phyloP scores from a whole-genome alignment of 2,888 invertebrate genomes.

The Nymphalis polychloros region DNA sequence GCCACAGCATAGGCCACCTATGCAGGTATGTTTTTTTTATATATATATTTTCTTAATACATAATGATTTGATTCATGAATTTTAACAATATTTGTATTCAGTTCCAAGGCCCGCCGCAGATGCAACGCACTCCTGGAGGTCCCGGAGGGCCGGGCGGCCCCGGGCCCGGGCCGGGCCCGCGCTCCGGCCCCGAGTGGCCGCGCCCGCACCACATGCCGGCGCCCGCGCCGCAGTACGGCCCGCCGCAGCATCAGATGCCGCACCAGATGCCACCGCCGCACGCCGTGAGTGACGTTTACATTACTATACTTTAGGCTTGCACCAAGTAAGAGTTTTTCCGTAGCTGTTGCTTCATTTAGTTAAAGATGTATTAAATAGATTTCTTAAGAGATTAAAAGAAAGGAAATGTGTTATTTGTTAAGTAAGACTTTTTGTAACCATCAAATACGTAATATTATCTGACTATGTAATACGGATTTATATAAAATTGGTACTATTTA shows the following conservation, averaged over 20 bases:
- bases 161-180: slow-evolving; percentile 60
- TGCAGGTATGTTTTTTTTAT: slow-evolving; percentile 64
- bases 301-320: too few relatives aligned
- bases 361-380: neutral
- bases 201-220: slow-evolving; percentile 70
- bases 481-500: too few relatives aligned
- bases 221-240: slow-evolving; percentile 70
- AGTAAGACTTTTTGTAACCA: too few relatives aligned
- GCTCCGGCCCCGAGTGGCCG: slow-evolving; percentile 70
- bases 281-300: slow-evolving; percentile 49
- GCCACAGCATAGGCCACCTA: slow-evolving; percentile 82
- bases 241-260: slow-evolving; percentile 74
- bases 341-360: too few relatives aligned
- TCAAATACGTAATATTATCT: too few relatives aligned
- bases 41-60: too few relatives aligned
- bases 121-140: slow-evolving; percentile 40
- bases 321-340: too few relatives aligned
- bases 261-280: slow-evolving; percentile 76
- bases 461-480: too few relatives aligned
- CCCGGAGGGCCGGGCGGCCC: slow-evolving; percentile 35
- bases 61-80: too few relatives aligned
- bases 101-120: slow-evolving; percentile 62
- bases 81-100: slow-evolving; percentile 34
- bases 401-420: too few relatives aligned
- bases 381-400: neutral